Evolutionary conservation across 2,113 vertebrate species (phyloP), one percentile per base, ranked within the genome.

Genomic region (Clarias macrocephalus): DNA sequence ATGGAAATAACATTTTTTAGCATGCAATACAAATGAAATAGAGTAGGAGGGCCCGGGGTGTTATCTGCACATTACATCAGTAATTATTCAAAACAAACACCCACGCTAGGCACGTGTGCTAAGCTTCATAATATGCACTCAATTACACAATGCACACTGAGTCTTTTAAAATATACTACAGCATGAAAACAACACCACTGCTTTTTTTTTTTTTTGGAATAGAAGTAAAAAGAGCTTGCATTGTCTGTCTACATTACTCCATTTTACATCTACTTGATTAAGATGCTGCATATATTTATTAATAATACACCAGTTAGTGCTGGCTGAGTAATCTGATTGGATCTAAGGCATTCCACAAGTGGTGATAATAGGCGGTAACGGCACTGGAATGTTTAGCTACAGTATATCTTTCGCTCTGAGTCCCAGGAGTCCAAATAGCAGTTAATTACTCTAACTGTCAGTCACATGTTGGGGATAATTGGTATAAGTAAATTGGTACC

Each of bases 31-130:
- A 25, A 12, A 77, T 0, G 1, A 80, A 60, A 59, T 48, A 80
- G 56, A 80, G 28, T 37, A 80, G 28, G 77, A 33, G 77, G 10
- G 52, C 19, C 60, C 12, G 56, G 28, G 77, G 56, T 80, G 56
- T 80, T 12, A 19, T 60, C 56, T 19, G 28, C 18, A 80, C 28
- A 12, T 80, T 80, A 3, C 77, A 33, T 80, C 2, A 2, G 56
- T 80, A 80, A 80, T 80, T 60, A 80, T 60, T 80, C 54, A 37
- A 60, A 80, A 80, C n/a, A 80, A 80, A 80, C 77, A 21, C 54
- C 77, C 28, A 59, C 28, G 18, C 54, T 56, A 80, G n/a, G 59
- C n/a, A 33, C 25, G 6, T 80, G 54, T 1, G 9, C 52, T 25
- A 79, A 57, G n/a, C 76, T 57, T 80, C 10, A 57, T 79, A 57